A percentile compares a stretch with the other conserved stretches of the same genome.
phyloP scores from a whole-genome alignment of 1,140 invertebrate species.

The Cyphomyrmex costatus region DNA sequence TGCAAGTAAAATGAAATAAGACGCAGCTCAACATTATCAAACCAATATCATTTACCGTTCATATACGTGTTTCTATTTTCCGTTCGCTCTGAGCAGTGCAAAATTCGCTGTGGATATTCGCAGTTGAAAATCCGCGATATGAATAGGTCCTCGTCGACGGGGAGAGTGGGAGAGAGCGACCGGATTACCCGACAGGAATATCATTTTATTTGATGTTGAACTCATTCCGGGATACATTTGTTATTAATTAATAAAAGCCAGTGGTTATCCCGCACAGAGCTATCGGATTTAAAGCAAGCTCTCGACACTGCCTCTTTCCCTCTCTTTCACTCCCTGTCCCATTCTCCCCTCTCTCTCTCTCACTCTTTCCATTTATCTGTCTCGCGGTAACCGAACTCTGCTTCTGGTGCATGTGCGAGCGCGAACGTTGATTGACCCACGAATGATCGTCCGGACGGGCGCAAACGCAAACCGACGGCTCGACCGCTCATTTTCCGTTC shows the following conservation, averaged over 20 bases:
- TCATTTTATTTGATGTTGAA: constrained; percentile 83
- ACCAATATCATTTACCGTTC: constrained; percentile 34
- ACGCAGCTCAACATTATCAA: constrained; percentile 18
- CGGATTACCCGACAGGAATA: constrained; percentile 79
- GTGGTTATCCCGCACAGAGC: constrained; percentile 63
- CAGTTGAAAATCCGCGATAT: constrained; percentile 57
- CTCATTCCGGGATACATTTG: constrained; percentile 81
- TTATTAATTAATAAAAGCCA: constrained; percentile 83
- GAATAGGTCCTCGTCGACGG: constrained; percentile 54
- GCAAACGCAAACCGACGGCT: constrained; percentile 68
- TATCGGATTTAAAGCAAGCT: constrained; percentile 81
- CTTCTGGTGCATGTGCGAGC: constrained; percentile 57
- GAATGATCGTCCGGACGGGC: constrained; percentile 68
- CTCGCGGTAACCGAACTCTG: constrained; percentile 66
- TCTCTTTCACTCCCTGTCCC: constrained; percentile 13
- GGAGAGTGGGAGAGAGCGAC: constrained; percentile 32
- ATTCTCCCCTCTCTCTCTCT: constrained; percentile 37
- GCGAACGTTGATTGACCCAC: constrained; percentile 78
- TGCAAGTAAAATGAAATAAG: constrained; percentile 11
- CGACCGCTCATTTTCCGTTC: constrained; percentile 69
- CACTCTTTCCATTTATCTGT: constrained; percentile 50
- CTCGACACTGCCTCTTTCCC: constrained; percentile 71
- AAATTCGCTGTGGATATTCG: constrained; percentile 46
- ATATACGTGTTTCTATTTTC: constrained; percentile 32
- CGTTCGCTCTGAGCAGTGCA: background rate